A percentile compares a stretch with the other conserved stretches of the same genome.
These are phyloP conservation scores for Corvus hawaiiensis DNA, from an alignment of 2,113 vertebrate species.

Conservation along the genomic window DNA sequence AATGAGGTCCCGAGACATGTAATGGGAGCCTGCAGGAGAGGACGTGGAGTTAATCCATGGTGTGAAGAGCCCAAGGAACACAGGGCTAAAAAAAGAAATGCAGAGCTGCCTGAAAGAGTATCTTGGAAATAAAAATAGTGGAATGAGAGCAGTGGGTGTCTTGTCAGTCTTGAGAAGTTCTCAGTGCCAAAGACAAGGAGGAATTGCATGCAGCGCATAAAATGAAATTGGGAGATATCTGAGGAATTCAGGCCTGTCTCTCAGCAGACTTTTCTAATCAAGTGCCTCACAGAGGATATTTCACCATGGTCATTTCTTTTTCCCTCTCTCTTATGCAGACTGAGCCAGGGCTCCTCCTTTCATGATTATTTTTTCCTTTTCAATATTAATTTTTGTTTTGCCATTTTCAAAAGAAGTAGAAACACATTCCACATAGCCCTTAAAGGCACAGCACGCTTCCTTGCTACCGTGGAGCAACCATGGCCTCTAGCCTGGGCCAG, in stretches of 20 bases:
- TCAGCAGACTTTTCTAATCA: slow-evolving; percentile 60
- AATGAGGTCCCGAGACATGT: slow-evolving; percentile 10
- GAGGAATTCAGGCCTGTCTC: slow-evolving; percentile 62
- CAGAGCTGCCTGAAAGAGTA: slow-evolving; percentile 65
- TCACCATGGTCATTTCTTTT: slow-evolving; percentile 16
- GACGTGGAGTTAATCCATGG: slow-evolving; percentile 55
- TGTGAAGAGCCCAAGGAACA: slow-evolving; percentile 54
- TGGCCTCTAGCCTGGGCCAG: neutral
- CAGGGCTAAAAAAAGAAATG: slow-evolving; percentile 68
- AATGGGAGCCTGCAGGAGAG: slow-evolving; percentile 27
- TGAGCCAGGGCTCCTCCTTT: slow-evolving; percentile 1
- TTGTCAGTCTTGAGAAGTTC: slow-evolving; percentile 59
- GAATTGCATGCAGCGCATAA: slow-evolving; percentile 44
- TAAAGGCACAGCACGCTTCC: neutral
- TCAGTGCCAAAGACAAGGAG: slow-evolving; percentile 56
- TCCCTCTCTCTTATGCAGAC: neutral
- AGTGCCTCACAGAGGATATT: slow-evolving; percentile 23
- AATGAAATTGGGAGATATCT: slow-evolving; percentile 59
- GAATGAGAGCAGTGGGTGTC: slow-evolving; percentile 68
- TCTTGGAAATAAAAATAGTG: slow-evolving; percentile 74
- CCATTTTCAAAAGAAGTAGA: neutral
- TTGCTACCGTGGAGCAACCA: neutral
- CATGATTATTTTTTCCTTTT: neutral
- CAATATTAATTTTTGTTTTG: slow-evolving; percentile 38
- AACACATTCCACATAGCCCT: neutral